Evolutionary conservation across 2,113 vertebrate genomes (phyloP).

Genomic region (Mobula birostris): DNA sequence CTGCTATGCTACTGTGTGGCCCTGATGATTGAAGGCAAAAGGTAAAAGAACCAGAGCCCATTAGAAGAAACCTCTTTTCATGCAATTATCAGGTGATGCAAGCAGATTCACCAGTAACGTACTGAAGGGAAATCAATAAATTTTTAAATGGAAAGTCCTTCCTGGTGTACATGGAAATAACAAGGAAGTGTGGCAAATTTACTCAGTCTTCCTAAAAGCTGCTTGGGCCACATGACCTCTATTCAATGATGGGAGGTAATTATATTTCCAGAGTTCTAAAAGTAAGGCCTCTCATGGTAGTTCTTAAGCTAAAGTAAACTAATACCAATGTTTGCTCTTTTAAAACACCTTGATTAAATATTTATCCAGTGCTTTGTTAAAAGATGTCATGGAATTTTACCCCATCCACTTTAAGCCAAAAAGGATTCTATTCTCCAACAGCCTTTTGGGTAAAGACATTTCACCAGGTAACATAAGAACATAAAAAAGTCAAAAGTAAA

Average conservation of each 20-base stretch:
- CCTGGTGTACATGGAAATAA: background rate
- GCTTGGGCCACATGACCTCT: too few relatives aligned
- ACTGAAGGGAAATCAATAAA: background rate
- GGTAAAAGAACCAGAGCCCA: too few relatives aligned
- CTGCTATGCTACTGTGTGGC: too few relatives aligned
- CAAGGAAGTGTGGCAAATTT: background rate
- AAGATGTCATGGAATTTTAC: too few relatives aligned
- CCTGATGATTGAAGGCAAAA: too few relatives aligned
- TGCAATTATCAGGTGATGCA: too few relatives aligned
- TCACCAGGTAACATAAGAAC: too few relatives aligned
- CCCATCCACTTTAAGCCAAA: background rate
- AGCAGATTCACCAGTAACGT: too few relatives aligned
- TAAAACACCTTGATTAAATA: background rate
- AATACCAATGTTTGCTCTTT: background rate
- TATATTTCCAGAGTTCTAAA: background rate
- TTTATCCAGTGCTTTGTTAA: background rate
- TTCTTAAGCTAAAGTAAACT: background rate
- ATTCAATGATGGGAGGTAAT: background rate
- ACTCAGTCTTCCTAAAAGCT: too few relatives aligned
- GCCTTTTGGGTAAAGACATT: background rate
- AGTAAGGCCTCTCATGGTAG: background rate
- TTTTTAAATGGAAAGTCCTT: background rate
- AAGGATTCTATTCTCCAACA: background rate
- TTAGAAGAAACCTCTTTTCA: too few relatives aligned
- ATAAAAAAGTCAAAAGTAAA: too few relatives aligned